These are phyloP conservation scores for Saccostrea cuccullata DNA, from an alignment of 1,140 invertebrate species.

Conservation along the genomic window DNA sequence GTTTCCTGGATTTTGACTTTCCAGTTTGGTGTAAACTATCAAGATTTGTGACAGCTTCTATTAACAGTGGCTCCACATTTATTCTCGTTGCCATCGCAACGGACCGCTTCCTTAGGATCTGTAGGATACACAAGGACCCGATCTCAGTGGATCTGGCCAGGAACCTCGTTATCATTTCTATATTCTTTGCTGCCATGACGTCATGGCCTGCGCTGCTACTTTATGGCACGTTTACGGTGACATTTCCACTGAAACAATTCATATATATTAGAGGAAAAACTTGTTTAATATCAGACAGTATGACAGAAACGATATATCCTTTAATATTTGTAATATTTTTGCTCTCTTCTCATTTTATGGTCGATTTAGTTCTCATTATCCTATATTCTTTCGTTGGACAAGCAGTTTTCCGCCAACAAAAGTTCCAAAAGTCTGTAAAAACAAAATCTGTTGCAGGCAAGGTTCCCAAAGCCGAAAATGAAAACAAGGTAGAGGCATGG, in stretches of 20 bases:
- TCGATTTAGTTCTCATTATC: slow-evolving; percentile 41
- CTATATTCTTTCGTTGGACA: slow-evolving; percentile 46
- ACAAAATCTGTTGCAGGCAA: background rate
- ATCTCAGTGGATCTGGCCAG: slow-evolving; percentile 39
- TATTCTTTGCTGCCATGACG: slow-evolving; percentile 40
- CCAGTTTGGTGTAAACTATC: slow-evolving; percentile 54
- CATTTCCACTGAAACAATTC: background rate
- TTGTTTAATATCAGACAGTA: slow-evolving; percentile 45
- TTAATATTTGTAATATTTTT: slow-evolving; percentile 49
- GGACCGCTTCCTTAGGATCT: slow-evolving; percentile 55
- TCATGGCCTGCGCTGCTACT: slow-evolving; percentile 52
- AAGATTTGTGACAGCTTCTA: slow-evolving; percentile 47
- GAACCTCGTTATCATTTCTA: slow-evolving; percentile 32
- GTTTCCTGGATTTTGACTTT: slow-evolving; percentile 51
- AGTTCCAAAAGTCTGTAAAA: slow-evolving; percentile 35
- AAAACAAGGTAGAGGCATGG: slow-evolving; percentile 41
- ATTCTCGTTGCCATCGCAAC: slow-evolving; percentile 49
- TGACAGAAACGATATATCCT: slow-evolving; percentile 43
- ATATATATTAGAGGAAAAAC: slow-evolving; percentile 43
- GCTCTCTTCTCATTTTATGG: slow-evolving; percentile 43
- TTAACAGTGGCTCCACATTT: slow-evolving; percentile 52
- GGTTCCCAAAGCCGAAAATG: background rate
- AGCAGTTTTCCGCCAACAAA: slow-evolving; percentile 38
- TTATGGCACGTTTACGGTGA: slow-evolving; percentile 48
- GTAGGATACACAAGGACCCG: slow-evolving; percentile 34